These are phyloP conservation scores for Cantharis nigra DNA, from an alignment of 2,888 invertebrate species.

Conservation along the genomic window DNA sequence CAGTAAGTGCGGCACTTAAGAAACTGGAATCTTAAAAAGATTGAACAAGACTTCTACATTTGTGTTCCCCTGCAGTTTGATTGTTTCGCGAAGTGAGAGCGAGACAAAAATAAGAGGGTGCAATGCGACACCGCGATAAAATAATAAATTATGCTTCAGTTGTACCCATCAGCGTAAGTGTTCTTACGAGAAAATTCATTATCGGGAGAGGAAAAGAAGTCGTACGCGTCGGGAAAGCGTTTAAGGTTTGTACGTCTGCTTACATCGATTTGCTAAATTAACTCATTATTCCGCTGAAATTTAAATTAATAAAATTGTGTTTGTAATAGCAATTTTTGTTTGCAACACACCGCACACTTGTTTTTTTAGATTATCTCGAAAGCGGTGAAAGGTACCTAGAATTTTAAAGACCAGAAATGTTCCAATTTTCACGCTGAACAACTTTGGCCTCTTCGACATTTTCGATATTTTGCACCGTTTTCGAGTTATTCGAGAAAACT, in stretches of 20 bases:
- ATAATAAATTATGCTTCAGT: slow-evolving; percentile 31
- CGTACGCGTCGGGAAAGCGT: neutral
- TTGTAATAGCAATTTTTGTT: neutral
- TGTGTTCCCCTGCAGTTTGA: slow-evolving; percentile 50
- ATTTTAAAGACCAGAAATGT: no score
- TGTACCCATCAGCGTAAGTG: slow-evolving; percentile 26
- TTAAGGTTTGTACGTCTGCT: neutral
- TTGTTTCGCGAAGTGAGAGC: slow-evolving; percentile 40
- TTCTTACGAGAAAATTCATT: slow-evolving; percentile 29
- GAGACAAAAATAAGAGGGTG: slow-evolving; percentile 33
- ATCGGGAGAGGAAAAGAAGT: slow-evolving; percentile 13
- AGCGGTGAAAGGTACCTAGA: no score
- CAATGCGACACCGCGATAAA: slow-evolving; percentile 31
- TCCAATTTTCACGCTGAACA: no score
- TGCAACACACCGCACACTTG: no score
- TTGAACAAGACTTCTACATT: slow-evolving; percentile 58
- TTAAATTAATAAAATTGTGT: neutral
- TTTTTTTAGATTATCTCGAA: no score
- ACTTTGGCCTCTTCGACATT: no score
- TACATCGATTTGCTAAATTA: neutral
- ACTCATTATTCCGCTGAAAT: neutral
- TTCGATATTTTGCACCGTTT: no score
- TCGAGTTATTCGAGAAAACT: no score
- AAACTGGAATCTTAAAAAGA: slow-evolving; percentile 54
- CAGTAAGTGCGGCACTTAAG: slow-evolving; percentile 32